phyloP scores from a whole-genome alignment of 2,888 invertebrate species.

The Drosophila eohydei region DNA sequence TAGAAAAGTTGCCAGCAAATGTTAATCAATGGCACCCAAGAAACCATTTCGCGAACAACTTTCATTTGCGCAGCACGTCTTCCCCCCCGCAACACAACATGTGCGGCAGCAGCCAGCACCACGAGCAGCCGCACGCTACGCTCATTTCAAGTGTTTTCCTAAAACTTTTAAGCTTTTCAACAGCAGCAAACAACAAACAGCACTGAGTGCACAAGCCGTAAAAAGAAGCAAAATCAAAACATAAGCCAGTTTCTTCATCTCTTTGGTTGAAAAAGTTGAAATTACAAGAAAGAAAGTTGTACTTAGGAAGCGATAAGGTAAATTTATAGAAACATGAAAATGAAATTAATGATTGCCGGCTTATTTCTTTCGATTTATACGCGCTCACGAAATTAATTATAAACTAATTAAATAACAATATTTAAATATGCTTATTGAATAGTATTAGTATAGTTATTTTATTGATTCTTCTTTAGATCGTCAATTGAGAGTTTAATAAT shows the following conservation, averaged over 20 bases:
- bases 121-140: slow-evolving; percentile 28
- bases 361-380: slow-evolving; percentile 26
- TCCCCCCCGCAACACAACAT: slow-evolving; percentile 13
- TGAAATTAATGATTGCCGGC: slow-evolving; percentile 13
- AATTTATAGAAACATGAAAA: slow-evolving; percentile 28
- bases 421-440: not conserved
- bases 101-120: slow-evolving; percentile 31
- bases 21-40: slow-evolving; percentile 35
- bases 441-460: not conserved
- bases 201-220: slow-evolving; percentile 41
- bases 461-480: not conserved
- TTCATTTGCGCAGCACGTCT: slow-evolving; percentile 66
- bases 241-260: slow-evolving; percentile 21
- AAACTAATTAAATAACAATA: not conserved
- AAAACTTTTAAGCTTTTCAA: slow-evolving; percentile 20
- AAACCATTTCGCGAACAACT: slow-evolving; percentile 49
- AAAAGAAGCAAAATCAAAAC: slow-evolving; percentile 44
- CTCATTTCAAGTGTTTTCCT: slow-evolving; percentile 57
- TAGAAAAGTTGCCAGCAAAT: slow-evolving; percentile 51
- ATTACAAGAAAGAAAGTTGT: slow-evolving; percentile 57
- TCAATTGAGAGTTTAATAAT: not conserved
- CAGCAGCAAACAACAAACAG: slow-evolving; percentile 17
- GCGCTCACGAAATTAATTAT: not conserved
- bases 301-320: slow-evolving; percentile 38
- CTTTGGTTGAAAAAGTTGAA: slow-evolving; percentile 37